Conservation (phyloP, 2,888 invertebrate species). For the Tipula unca region DNA sequence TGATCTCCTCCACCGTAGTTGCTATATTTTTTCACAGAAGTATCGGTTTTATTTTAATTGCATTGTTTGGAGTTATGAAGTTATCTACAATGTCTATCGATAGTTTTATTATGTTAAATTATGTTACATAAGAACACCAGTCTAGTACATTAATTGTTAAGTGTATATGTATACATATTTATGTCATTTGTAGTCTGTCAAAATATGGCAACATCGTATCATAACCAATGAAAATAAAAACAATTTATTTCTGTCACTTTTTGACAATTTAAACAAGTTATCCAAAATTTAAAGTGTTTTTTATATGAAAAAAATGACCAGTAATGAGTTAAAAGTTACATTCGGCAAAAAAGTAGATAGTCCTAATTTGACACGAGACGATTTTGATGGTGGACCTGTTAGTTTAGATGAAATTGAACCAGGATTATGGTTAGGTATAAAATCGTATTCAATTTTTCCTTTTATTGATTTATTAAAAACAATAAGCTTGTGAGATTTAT, state of each 20-base stretch:
- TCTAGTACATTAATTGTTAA: too few relatives aligned
- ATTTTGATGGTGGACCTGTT: constrained; percentile 41
- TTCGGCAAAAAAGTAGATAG: constrained; percentile 23
- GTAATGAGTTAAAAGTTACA: not conserved
- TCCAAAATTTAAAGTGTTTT: not conserved
- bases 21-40: too few relatives aligned
- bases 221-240: not conserved
- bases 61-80: too few relatives aligned
- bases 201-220: not conserved
- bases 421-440: constrained; percentile 37
- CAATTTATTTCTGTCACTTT: not conserved
- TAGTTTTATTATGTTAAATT: too few relatives aligned
- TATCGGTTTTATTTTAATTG: too few relatives aligned
- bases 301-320: not conserved
- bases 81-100: too few relatives aligned
- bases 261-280: not conserved
- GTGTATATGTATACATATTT: too few relatives aligned
- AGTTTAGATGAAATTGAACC: constrained; percentile 40
- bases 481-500: not conserved
- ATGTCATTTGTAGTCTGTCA: not conserved
- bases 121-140: too few relatives aligned
- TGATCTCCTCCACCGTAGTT: too few relatives aligned
- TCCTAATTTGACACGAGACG: constrained; percentile 34
- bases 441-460: constrained; percentile 22
- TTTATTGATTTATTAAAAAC: constrained; percentile 19